Evolutionary conservation across 2,888 invertebrate genomes (phyloP).

Genomic region (Chaetogeoica ovagalla): DNA sequence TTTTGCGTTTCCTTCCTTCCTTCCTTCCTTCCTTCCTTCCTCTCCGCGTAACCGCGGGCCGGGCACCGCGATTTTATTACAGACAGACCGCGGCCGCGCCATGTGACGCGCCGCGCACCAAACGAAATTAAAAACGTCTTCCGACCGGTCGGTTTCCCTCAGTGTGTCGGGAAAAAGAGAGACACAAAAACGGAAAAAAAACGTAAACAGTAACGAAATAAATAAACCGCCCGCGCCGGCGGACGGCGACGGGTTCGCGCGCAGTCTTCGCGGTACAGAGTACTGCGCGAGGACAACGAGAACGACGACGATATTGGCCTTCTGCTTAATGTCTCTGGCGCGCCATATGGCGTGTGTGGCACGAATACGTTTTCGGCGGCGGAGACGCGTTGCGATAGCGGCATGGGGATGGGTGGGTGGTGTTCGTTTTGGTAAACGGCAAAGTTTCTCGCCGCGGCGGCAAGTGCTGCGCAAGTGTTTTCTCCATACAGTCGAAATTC

Average conservation of each 20-base stretch:
- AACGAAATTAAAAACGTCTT: constrained; percentile 36
- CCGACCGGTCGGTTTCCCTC: constrained; percentile 20
- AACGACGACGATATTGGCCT: constrained; percentile 23
- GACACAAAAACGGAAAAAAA: constrained; percentile 15
- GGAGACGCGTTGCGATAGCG: background rate
- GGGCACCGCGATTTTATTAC: constrained; percentile 20
- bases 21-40: no score
- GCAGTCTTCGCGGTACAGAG: background rate
- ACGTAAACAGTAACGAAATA: background rate
- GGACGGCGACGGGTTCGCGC: background rate
- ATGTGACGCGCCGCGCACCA: constrained; percentile 30
- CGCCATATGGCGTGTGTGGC: constrained; percentile 32
- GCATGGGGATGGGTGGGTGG: no score
- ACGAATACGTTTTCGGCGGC: background rate
- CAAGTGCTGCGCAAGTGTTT: background rate
- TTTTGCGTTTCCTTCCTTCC: no score
- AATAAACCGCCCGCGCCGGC: background rate
- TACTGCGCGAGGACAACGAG: background rate
- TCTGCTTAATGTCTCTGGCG: constrained; percentile 40
- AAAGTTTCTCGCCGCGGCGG: constrained; percentile 22
- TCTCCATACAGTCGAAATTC: no score
- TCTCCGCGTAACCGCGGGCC: background rate
- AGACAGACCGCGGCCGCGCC: background rate
- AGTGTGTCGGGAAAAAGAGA: background rate
- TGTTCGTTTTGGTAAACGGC: background rate